phyloP scores from a whole-genome alignment of 2,113 vertebrate genomes.

The Psammodynastes pulverulentus region DNA sequence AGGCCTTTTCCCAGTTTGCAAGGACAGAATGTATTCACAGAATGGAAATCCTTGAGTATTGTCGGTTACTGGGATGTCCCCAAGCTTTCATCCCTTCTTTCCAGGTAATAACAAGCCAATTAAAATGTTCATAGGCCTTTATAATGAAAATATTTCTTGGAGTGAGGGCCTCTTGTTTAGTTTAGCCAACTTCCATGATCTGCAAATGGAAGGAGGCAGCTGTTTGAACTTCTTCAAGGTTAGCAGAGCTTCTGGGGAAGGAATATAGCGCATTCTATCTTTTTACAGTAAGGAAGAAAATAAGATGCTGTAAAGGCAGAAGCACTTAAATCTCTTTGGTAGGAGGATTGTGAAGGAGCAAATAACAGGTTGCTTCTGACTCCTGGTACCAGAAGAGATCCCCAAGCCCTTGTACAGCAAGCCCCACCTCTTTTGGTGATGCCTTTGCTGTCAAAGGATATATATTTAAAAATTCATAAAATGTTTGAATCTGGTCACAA shows the following conservation, averaged over 20 bases:
- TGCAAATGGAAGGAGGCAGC: neutral
- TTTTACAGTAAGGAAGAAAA: neutral
- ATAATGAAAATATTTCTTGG: neutral
- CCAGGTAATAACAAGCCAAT: constrained; percentile 73
- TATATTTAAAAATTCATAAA: neutral
- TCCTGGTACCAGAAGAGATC: neutral
- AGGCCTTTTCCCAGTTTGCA: constrained; percentile 77
- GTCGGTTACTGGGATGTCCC: constrained; percentile 74
- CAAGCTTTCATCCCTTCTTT: constrained; percentile 76
- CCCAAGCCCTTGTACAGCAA: neutral
- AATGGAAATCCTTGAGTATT: constrained; percentile 87
- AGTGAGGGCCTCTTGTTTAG: neutral
- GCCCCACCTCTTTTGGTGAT: neutral
- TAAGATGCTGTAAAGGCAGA: neutral
- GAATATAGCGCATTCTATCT: neutral
- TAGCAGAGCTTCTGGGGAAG: neutral
- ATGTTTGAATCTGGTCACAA: no score
- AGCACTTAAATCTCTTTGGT: neutral
- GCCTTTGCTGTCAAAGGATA: neutral
- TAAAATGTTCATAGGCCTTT: neutral
- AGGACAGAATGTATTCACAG: constrained; percentile 78
- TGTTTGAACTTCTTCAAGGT: neutral
- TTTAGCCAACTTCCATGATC: neutral
- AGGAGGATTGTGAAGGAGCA: neutral
- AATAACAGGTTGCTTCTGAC: neutral